Evolutionary conservation across 2,113 vertebrate genomes (phyloP).

Genomic region (Xenopus laevis): DNA sequence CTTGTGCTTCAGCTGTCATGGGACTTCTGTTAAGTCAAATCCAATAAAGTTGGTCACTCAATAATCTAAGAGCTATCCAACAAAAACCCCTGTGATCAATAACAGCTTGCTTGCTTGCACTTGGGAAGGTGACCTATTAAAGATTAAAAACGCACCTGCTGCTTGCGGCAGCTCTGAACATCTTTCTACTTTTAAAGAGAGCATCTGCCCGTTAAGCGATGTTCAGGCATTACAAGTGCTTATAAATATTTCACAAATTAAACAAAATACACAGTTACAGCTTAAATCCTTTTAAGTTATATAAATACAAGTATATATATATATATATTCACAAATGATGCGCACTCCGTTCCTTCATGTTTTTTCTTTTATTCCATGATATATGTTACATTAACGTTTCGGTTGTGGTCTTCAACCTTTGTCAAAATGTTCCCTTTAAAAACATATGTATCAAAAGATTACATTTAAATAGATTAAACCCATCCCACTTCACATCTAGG

Average conservation of each 20-base stretch:
- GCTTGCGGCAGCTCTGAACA: constrained; percentile 63
- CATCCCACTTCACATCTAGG: too few relatives aligned
- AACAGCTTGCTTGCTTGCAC: constrained; percentile 75
- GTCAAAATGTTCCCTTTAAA: too few relatives aligned
- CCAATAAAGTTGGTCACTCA: constrained; percentile 83
- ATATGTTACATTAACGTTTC: too few relatives aligned
- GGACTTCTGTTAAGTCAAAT: constrained; percentile 81
- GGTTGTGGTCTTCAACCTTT: too few relatives aligned
- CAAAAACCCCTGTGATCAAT: constrained; percentile 82
- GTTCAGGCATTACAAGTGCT: constrained; percentile 60
- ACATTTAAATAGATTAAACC: too few relatives aligned
- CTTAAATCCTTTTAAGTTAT: too few relatives aligned
- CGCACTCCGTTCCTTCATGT: too few relatives aligned
- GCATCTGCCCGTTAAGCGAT: constrained; percentile 64
- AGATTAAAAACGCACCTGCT: constrained; percentile 79
- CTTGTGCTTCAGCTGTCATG: constrained; percentile 77
- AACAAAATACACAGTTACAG: too few relatives aligned
- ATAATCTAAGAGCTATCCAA: constrained; percentile 74
- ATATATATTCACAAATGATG: too few relatives aligned
- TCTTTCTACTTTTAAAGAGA: constrained; percentile 65
- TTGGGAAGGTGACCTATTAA: constrained; percentile 81
- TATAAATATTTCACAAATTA: constrained; percentile 56
- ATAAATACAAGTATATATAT: too few relatives aligned
- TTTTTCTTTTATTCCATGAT: too few relatives aligned
- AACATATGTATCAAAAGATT: too few relatives aligned